phyloP scores from a whole-genome alignment of 2,113 vertebrate species.

The Hippocampus comes region DNA sequence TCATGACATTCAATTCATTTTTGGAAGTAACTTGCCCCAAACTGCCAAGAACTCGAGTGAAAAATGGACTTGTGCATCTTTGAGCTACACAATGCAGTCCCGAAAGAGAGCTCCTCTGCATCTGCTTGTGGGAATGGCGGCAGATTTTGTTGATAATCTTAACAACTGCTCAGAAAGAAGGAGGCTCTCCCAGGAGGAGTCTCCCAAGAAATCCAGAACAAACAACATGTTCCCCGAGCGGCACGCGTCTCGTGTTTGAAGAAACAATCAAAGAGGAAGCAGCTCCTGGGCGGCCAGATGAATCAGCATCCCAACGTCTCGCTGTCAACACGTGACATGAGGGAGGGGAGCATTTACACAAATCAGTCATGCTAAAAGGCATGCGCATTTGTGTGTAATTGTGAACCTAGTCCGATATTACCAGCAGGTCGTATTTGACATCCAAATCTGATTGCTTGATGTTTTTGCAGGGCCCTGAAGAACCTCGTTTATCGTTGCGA shows the following conservation, averaged over 20 bases:
- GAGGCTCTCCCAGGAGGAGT: slow-evolving; percentile 55
- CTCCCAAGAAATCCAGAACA: slow-evolving; percentile 75
- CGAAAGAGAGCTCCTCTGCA: slow-evolving; percentile 15
- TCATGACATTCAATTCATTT: background rate
- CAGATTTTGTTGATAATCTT: slow-evolving; percentile 69
- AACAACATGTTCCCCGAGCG: slow-evolving; percentile 68
- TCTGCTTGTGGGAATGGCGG: slow-evolving; percentile 51
- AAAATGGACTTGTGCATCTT: background rate
- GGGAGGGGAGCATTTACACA: slow-evolving; percentile 52
- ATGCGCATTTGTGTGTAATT: slow-evolving; percentile 26
- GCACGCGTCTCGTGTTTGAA: slow-evolving; percentile 66
- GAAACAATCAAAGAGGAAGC: slow-evolving; percentile 71
- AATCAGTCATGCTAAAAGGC: slow-evolving; percentile 36
- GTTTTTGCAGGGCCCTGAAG: background rate
- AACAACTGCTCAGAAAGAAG: slow-evolving; percentile 51
- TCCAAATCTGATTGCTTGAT: background rate
- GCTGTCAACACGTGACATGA: slow-evolving; percentile 51
- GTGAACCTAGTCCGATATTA: slow-evolving; percentile 14
- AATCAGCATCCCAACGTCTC: slow-evolving; percentile 31
- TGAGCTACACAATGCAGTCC: background rate
- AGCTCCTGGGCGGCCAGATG: slow-evolving; percentile 60
- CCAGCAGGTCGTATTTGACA: background rate
- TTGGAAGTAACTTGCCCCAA: background rate
- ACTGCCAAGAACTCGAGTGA: background rate
- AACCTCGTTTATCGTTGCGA: background rate